phyloP scores from a whole-genome alignment of 2,888 invertebrate species.

The Eumerus sabulonum region DNA sequence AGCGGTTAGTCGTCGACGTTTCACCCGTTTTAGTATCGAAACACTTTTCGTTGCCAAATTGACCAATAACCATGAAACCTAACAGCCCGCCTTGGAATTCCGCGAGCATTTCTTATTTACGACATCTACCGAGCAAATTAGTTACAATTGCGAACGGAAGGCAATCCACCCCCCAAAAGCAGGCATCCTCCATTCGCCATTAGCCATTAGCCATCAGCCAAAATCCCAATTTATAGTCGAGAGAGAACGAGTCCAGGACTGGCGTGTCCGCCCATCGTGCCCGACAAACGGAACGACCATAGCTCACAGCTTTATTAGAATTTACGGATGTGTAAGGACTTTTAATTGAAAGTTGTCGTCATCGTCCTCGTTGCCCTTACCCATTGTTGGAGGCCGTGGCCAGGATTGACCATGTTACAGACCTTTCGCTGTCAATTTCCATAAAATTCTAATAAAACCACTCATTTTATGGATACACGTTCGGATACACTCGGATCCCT shows the following conservation, averaged over 20 bases:
- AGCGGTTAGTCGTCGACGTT: no score
- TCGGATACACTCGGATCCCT: neutral
- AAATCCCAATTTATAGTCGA: conserved; percentile 60
- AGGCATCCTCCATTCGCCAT: no score
- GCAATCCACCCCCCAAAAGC: neutral
- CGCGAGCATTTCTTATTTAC: conserved; percentile 59
- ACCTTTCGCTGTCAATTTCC: conserved; percentile 43
- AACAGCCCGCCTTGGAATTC: conserved; percentile 56
- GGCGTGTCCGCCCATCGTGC: neutral
- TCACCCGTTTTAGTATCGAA: no score
- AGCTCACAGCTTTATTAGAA: conserved; percentile 66
- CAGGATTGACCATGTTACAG: conserved; percentile 9
- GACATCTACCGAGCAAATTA: conserved; percentile 64
- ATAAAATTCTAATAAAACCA: conserved; percentile 64
- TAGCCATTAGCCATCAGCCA: conserved; percentile 18
- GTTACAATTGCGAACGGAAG: conserved; percentile 62
- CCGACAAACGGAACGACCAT: conserved; percentile 47
- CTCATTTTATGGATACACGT: conserved; percentile 44
- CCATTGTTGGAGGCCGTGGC: neutral
- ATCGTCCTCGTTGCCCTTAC: conserved; percentile 8
- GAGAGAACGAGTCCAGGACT: conserved; percentile 36
- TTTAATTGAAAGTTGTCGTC: conserved; percentile 56
- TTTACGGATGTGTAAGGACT: conserved; percentile 64
- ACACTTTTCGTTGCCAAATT: no score
- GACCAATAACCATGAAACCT: conserved; percentile 21